phyloP scores from a whole-genome alignment of 1,140 invertebrate genomes.

The Sipha flava region DNA sequence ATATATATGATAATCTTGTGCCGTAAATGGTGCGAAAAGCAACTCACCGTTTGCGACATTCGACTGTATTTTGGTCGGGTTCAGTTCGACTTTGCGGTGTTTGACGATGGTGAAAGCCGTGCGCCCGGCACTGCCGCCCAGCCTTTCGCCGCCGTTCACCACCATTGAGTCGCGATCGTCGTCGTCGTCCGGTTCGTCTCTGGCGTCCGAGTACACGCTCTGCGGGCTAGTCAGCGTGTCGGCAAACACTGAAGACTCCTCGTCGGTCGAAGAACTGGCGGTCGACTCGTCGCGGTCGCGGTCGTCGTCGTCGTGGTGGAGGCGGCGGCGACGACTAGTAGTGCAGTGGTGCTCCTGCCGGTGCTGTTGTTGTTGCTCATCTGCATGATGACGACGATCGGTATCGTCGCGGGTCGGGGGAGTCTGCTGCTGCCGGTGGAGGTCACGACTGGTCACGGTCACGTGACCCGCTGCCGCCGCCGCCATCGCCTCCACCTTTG shows the following conservation, averaged over 20 bases:
- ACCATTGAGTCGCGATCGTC: neutral
- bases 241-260: conserved; percentile 32
- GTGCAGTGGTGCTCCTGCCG: neutral
- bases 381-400: conserved; percentile 20
- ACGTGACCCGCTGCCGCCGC: conserved; percentile 9
- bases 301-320: neutral
- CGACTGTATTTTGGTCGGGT: conserved; percentile 32
- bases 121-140: neutral
- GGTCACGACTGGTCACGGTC: conserved; percentile 28
- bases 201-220: conserved; percentile 29
- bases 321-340: neutral
- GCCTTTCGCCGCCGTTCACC: conserved; percentile 6
- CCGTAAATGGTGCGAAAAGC: neutral
- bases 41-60: neutral
- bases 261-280: conserved; percentile 25
- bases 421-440: neutral
- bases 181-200: conserved; percentile 18
- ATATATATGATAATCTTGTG: too few species aligned
- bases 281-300: conserved; percentile 20
- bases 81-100: conserved; percentile 36
- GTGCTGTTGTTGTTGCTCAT: conserved; percentile 5
- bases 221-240: conserved; percentile 35
- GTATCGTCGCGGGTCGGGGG: neutral
- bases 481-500: neutral
- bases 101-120: conserved; percentile 35